These are phyloP conservation scores for Drosophila repleta DNA, from an alignment of 1,140 invertebrate genomes.

Conservation along the genomic window DNA sequence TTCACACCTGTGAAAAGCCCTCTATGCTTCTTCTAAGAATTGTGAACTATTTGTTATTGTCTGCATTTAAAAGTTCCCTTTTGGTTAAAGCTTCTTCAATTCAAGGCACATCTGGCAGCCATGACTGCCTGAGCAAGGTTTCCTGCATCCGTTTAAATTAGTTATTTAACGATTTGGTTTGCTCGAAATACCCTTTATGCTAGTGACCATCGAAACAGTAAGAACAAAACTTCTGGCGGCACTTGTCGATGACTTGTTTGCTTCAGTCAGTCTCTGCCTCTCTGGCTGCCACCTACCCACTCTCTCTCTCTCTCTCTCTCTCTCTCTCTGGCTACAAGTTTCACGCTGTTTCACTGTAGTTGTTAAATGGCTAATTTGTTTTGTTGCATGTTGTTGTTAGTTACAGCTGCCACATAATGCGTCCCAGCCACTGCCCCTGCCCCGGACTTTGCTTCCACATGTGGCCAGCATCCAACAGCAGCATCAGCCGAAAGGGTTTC, in stretches of 20 bases:
- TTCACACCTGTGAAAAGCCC: too few relatives aligned
- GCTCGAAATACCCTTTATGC: neutral
- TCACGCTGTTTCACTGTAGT: constrained; percentile 16
- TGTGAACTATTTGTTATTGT: too few relatives aligned
- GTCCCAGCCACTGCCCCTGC: neutral
- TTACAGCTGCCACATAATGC: constrained; percentile 76
- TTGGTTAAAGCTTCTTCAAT: too few relatives aligned
- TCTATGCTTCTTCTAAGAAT: too few relatives aligned
- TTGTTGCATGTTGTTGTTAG: constrained; percentile 78
- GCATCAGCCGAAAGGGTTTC: constrained; percentile 52
- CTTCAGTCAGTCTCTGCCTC: neutral
- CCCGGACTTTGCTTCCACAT: neutral
- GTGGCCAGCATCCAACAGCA: constrained; percentile 1
- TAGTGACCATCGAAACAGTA: neutral
- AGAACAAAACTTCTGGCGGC: constrained; percentile 33
- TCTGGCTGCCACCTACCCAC: neutral
- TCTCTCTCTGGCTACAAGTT: neutral
- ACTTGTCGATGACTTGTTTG: constrained; percentile 49
- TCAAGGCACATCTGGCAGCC: too few relatives aligned
- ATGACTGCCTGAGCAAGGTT: too few relatives aligned
- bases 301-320: neutral
- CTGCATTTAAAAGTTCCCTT: too few relatives aligned
- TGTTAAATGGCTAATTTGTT: constrained; percentile 83
- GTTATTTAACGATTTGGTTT: neutral
- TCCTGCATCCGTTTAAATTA: neutral